Percentiles rank a stretch among this genome's conserved stretches.
phyloP scores from a whole-genome alignment of 2,113 vertebrate genomes.

The Pycnonotus jocosus region DNA sequence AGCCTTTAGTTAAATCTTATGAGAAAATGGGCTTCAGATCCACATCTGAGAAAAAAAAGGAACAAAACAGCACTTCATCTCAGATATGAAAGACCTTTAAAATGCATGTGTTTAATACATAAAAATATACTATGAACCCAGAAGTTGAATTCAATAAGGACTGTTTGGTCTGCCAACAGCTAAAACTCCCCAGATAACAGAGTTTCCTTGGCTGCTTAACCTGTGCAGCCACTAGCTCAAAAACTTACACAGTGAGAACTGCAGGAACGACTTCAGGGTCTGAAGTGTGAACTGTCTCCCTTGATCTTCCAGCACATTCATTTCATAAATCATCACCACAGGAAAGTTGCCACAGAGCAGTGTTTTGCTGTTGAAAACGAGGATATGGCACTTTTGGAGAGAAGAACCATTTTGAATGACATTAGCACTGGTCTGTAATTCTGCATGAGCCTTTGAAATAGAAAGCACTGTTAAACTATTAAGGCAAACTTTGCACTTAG shows the following conservation, averaged over 20 bases:
- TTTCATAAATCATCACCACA: neutral
- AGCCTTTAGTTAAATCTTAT: neutral
- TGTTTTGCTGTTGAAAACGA: neutral
- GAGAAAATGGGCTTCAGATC: neutral
- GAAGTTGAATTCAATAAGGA: neutral
- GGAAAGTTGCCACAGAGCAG: neutral
- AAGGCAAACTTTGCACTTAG: neutral
- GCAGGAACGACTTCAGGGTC: neutral
- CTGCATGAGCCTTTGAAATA: accelerated
- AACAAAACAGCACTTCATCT: neutral
- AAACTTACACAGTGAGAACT: neutral
- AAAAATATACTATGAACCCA: neutral
- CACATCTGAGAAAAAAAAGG: neutral
- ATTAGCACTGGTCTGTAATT: neutral
- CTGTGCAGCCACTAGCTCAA: neutral
- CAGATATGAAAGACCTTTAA: neutral
- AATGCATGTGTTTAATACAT: neutral
- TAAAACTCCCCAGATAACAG: neutral
- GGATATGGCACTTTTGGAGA: neutral
- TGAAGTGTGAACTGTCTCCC: neutral
- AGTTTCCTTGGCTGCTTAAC: neutral
- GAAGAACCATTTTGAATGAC: neutral
- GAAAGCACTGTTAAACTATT: neutral
- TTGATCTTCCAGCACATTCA: neutral
- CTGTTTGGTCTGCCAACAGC: neutral